Percentiles rank a stretch among this genome's conserved stretches.
Conservation (phyloP, 1,140 invertebrate species). For the Drosophila mauritiana region DNA sequence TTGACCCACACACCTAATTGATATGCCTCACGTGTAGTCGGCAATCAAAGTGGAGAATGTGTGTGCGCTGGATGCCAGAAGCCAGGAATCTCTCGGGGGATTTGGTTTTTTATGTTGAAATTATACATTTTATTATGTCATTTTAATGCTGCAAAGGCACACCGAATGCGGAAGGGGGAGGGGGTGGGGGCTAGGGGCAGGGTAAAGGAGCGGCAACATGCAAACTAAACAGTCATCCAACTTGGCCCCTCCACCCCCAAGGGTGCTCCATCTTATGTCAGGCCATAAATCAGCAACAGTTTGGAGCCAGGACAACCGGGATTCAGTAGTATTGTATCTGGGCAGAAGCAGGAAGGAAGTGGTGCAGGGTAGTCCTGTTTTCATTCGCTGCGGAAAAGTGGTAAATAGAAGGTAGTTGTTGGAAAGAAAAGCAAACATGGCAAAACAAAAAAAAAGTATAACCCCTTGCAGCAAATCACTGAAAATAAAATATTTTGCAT, state of each 20-base stretch:
- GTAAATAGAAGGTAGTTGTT: slow-evolving; percentile 40
- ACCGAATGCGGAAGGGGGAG: slow-evolving; percentile 6
- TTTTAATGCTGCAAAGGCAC: slow-evolving; percentile 54
- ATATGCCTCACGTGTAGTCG: slow-evolving; percentile 63
- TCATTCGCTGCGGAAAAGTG: slow-evolving; percentile 57
- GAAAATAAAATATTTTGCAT: too few relatives aligned
- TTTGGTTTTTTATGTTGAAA: slow-evolving; percentile 72
- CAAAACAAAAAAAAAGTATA: not conserved
- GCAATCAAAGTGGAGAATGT: slow-evolving; percentile 48
- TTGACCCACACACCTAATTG: slow-evolving; percentile 75
- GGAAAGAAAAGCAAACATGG: slow-evolving; percentile 13
- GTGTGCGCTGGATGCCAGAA: slow-evolving; percentile 10
- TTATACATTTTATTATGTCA: slow-evolving; percentile 80
- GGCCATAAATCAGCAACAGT: slow-evolving; percentile 75
- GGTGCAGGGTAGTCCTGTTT: slow-evolving; percentile 47
- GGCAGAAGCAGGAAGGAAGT: slow-evolving; percentile 59
- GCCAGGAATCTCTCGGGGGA: slow-evolving; percentile 61
- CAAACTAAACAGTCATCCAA: slow-evolving; percentile 65
- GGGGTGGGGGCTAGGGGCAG: not conserved
- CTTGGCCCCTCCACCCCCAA: not conserved
- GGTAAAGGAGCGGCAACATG: slow-evolving; percentile 27
- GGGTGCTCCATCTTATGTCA: slow-evolving; percentile 6
- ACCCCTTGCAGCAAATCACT: not conserved
- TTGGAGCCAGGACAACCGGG: slow-evolving; percentile 34
- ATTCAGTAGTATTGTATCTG: not conserved